phyloP scores from a whole-genome alignment of 2,797 vertebrate species.

The Lycodopsis pacificus region DNA sequence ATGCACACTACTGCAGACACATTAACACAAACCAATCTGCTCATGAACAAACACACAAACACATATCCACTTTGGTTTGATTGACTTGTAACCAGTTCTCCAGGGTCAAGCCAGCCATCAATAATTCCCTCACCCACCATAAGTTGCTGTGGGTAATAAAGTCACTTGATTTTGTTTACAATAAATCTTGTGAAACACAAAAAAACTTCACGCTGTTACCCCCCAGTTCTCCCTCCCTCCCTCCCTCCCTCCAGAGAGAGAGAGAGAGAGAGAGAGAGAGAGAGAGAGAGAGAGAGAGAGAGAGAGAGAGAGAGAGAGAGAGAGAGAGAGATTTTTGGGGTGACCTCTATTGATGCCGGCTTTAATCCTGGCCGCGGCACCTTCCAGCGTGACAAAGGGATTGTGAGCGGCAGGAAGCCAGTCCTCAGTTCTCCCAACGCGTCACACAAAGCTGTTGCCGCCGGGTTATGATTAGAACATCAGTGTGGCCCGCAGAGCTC shows the following conservation, averaged over 20 bases:
- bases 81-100: background rate
- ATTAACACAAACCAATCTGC: background rate
- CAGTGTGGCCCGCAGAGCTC: conserved; percentile 65
- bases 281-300: no score
- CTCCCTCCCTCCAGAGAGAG: no score
- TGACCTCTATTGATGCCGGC: conserved; percentile 65
- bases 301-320: background rate
- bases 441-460: conserved; percentile 75
- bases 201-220: conserved; percentile 19
- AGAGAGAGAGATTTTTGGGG: conserved; percentile 62
- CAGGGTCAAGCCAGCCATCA: background rate
- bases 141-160: conserved; percentile 2
- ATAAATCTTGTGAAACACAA: conserved; percentile 8
- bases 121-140: background rate
- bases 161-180: conserved; percentile 8
- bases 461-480: conserved; percentile 82
- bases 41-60: background rate
- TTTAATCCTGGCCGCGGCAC: conserved; percentile 79
- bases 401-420: conserved; percentile 74
- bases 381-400: conserved; percentile 76
- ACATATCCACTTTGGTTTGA: background rate
- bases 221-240: conserved; percentile 23
- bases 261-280: no score
- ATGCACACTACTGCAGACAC: background rate
- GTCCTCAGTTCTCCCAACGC: conserved; percentile 70